These are phyloP conservation scores for Forficula auricularia DNA, from an alignment of 1,140 invertebrate genomes.

Conservation along the genomic window DNA sequence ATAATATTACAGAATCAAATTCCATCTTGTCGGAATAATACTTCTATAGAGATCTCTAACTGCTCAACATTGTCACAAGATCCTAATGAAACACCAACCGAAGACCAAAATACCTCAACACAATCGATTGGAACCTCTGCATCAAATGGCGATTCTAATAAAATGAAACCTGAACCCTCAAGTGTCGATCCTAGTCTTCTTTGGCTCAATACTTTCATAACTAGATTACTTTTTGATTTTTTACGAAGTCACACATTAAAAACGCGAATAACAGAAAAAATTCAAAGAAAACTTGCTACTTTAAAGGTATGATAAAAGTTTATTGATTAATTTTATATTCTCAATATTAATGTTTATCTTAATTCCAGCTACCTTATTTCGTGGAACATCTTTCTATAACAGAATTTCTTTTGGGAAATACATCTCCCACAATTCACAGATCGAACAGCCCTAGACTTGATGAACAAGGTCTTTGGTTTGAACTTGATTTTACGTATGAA, in stretches of 20 bases:
- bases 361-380: slow-evolving; percentile 66
- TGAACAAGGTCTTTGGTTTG: slow-evolving; percentile 79
- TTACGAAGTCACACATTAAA: slow-evolving; percentile 40
- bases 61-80: too few relatives aligned
- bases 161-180: too few relatives aligned
- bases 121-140: too few relatives aligned
- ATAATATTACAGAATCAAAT: too few relatives aligned
- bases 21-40: too few relatives aligned
- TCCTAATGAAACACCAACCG: too few relatives aligned
- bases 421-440: slow-evolving; percentile 56
- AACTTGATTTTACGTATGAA: slow-evolving; percentile 77
- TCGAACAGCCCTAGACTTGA: slow-evolving; percentile 58
- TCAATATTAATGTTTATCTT: too few relatives aligned
- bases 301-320: slow-evolving; percentile 56
- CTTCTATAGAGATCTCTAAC: too few relatives aligned
- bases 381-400: slow-evolving; percentile 67
- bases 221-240: slow-evolving; percentile 60
- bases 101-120: too few relatives aligned
- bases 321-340: too few relatives aligned
- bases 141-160: too few relatives aligned
- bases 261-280: slow-evolving; percentile 46
- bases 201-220: slow-evolving; percentile 61
- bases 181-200: too few relatives aligned
- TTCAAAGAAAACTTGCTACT: slow-evolving; percentile 71
- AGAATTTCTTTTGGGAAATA: slow-evolving; percentile 56